Conservation (phyloP, 2,888 invertebrate species). For the Elysia crispata region DNA sequence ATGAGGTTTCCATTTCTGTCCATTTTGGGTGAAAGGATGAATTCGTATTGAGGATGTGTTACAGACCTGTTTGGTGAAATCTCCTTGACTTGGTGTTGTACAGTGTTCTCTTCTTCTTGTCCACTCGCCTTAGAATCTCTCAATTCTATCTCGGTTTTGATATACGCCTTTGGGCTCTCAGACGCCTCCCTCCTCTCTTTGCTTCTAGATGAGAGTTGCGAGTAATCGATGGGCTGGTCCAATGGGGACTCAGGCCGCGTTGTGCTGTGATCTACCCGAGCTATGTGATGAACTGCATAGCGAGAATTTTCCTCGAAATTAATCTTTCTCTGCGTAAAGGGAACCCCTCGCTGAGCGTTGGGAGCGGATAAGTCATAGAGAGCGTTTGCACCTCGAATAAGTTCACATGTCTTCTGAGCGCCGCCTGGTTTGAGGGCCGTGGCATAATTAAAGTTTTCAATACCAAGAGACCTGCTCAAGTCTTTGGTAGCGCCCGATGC, state of each 20-base stretch:
- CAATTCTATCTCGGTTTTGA: not conserved
- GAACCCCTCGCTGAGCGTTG: not conserved
- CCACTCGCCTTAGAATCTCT: not conserved
- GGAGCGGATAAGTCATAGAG: constrained; percentile 6
- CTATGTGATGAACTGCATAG: too few relatives aligned
- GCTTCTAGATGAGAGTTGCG: not conserved
- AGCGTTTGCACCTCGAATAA: not conserved
- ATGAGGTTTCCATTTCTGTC: constrained; percentile 35
- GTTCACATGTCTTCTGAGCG: not conserved
- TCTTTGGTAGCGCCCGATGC: not conserved
- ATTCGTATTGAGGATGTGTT: constrained; percentile 26
- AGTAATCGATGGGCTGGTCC: constrained; percentile 9
- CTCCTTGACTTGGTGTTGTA: not conserved
- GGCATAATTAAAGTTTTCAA: too few relatives aligned
- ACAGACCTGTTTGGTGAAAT: not conserved
- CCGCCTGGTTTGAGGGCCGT: too few relatives aligned
- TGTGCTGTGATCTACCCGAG: not conserved
- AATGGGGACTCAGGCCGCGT: not conserved
- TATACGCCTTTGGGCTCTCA: not conserved
- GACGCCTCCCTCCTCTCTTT: not conserved
- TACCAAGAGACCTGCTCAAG: not conserved
- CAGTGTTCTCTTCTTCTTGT: not conserved
- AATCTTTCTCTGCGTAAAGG: constrained; percentile 5
- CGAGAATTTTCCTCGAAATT: not conserved
- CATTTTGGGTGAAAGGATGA: constrained; percentile 41